A percentile compares a stretch with the other conserved stretches of the same genome.
Conservation (phyloP, 1,140 invertebrate species). For the Tribolium castaneum region DNA sequence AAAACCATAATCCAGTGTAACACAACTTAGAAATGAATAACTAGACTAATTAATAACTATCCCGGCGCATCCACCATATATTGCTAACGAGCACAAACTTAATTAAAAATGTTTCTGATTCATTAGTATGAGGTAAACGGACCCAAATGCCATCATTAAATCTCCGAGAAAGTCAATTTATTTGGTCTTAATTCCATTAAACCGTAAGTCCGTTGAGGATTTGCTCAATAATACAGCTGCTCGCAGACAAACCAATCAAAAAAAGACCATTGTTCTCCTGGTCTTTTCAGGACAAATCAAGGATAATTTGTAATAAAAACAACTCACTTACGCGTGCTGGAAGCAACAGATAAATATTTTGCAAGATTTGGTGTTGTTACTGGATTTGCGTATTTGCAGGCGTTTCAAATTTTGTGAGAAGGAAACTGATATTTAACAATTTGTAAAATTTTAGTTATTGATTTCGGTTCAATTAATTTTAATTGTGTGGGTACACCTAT, state of each 20-base stretch:
- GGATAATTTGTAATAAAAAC: no score
- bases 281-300: not conserved
- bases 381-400: no score
- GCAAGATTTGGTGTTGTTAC: no score
- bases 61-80: not conserved
- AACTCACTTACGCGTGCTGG: no score
- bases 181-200: slow-evolving; percentile 50
- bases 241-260: slow-evolving; percentile 6
- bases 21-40: not conserved
- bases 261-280: not conserved
- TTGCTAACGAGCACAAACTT: not conserved
- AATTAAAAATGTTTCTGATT: no score
- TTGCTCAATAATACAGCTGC: slow-evolving; percentile 41
- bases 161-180: slow-evolving; percentile 47
- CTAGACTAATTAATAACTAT: not conserved
- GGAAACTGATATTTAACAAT: no score
- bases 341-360: no score
- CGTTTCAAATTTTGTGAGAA: no score
- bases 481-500: no score
- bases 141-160: slow-evolving; percentile 39
- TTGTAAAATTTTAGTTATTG: no score
- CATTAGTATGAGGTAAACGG: not conserved
- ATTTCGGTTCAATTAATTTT: no score
- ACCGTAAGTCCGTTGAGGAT: slow-evolving; percentile 42
- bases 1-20: not conserved